Base-by-base conservation (phyloP, 2,888 invertebrate species). In the Drosophila longiperda region DNA sequence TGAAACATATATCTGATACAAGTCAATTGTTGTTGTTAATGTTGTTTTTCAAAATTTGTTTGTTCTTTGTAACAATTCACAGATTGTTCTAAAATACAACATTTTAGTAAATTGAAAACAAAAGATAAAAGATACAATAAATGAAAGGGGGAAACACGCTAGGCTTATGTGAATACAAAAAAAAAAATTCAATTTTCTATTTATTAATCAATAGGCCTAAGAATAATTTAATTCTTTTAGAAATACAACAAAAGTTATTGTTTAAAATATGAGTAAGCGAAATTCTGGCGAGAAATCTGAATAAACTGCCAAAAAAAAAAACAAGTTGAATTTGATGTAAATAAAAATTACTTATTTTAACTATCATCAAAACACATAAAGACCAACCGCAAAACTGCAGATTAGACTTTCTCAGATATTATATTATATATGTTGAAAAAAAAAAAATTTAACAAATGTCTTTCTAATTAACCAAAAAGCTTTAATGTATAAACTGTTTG, bases 51-150 rank as follows among this genome's bases (percentile, higher is more conserved):
- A 45, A 23, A 45, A 45, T 26, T 15, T 45, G 26, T 11, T 66
- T 53, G 42, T n/a, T n/a, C 17, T 11, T 61, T 71, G 45, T 67
- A 64, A 66, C 34, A 53, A 66, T 61, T 66, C 59, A 63, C 45
- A 60, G 45, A 53, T 49, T 59, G 45, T 32, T 49, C 40, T 23
- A 20, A 64, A 84, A 64, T 84, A 79, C 67, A 72, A 78, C 67
- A 72, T 70, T 65, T 57, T 38, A 57, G 53, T 73, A 80, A 54
- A 80, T 73, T 83, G 58, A 78, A 76, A 76, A 53, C 66, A 55
- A 50, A 49, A 54, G 54, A 54, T 53, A 49, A 54, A 54, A 15
- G 5, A 26, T 4, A 23, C 3, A 29, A 26, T 29, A 29, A 5
- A 17, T n/a, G 3, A 45, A 29, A 17, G 36, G 50, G 73, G 54